Conservation (phyloP, 2,888 invertebrate genomes). For the Cactoblastis cactorum region DNA sequence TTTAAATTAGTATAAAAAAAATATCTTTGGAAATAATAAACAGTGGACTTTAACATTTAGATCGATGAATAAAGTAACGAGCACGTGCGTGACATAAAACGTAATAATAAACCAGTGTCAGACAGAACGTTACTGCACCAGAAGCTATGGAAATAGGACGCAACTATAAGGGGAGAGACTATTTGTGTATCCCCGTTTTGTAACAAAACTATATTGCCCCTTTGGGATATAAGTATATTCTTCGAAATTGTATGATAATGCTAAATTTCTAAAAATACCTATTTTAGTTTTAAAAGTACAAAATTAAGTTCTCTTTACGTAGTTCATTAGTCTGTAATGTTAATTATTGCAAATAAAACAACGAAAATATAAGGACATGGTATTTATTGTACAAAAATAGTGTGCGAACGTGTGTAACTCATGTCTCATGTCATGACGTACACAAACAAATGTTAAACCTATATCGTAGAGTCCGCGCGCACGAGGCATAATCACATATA, state of each 20-base stretch:
- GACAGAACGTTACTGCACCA: not conserved
- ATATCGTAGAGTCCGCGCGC: conserved; percentile 37
- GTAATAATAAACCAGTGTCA: conserved; percentile 3
- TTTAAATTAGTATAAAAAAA: too few relatives aligned
- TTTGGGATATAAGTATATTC: not conserved
- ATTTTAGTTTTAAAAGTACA: too few relatives aligned
- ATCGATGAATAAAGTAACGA: not conserved
- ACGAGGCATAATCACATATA: not conserved
- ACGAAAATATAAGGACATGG: conserved; percentile 68
- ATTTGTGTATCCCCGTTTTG: not conserved
- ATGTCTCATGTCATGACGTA: conserved; percentile 72
- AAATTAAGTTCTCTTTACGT: too few relatives aligned
- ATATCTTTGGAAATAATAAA: too few relatives aligned
- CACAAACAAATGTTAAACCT: conserved; percentile 74
- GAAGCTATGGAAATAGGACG: not conserved
- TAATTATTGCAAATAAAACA: conserved; percentile 58
- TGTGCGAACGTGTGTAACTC: conserved; percentile 77
- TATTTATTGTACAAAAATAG: conserved; percentile 80
- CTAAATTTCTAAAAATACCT: too few relatives aligned
- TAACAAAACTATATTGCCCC: not conserved
- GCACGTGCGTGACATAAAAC: conserved; percentile 3
- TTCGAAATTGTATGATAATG: not conserved
- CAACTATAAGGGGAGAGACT: not conserved
- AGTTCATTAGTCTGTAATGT: too few relatives aligned
- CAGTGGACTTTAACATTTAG: not conserved